A percentile compares a stretch with the other conserved stretches of the same genome.
phyloP scores from a whole-genome alignment of 2,797 vertebrate genomes.

The Danio albolineatus region DNA sequence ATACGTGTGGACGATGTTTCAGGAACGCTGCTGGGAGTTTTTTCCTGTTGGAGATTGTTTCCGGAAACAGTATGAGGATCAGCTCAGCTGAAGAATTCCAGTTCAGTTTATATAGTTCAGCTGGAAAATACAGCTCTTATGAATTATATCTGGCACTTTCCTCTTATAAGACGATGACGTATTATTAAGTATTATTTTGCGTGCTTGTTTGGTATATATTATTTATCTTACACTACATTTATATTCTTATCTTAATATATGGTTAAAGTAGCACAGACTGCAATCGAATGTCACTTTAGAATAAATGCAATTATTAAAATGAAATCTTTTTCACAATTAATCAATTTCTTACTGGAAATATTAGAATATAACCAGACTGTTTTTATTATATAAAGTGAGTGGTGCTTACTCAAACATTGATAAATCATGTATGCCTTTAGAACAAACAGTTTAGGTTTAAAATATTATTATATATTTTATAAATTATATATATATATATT shows the following conservation, averaged over 20 bases:
- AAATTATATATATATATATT: too few relatives aligned
- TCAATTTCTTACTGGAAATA: not conserved
- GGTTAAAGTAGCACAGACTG: not conserved
- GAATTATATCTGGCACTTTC: not conserved
- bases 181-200: not conserved
- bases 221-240: not conserved
- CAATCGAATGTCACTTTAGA: not conserved
- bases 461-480: too few relatives aligned
- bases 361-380: not conserved
- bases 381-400: not conserved
- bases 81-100: slow-evolving; percentile 66
- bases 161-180: not conserved
- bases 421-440: not conserved
- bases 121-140: not conserved
- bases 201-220: not conserved
- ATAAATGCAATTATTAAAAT: not conserved
- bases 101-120: not conserved
- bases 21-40: slow-evolving; percentile 84
- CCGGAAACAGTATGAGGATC: slow-evolving; percentile 83
- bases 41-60: slow-evolving; percentile 85
- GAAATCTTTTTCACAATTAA: not conserved
- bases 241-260: not conserved
- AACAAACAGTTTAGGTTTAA: not conserved
- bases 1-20: slow-evolving; percentile 85
- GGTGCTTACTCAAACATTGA: not conserved